Percentiles rank a stretch among this genome's conserved stretches.
Evolutionary conservation across 2,797 vertebrate genomes (phyloP).

Genomic region (Pampus argenteus): DNA sequence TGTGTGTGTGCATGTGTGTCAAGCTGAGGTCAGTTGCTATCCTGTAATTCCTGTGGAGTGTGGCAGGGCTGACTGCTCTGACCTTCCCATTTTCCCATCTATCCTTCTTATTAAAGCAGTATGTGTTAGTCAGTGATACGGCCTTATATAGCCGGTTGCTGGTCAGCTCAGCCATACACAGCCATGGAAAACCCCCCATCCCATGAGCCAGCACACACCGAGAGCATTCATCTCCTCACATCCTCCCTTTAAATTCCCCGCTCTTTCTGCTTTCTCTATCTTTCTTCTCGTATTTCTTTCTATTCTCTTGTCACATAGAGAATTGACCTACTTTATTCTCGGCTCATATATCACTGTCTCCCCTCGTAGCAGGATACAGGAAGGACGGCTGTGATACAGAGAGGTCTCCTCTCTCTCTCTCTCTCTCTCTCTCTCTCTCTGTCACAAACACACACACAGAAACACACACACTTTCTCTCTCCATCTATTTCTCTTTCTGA

Average conservation of each 20-base stretch:
- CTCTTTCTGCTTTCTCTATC: slow-evolving; percentile 12
- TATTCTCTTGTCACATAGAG: slow-evolving; percentile 46
- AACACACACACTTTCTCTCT: not conserved
- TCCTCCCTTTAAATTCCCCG: slow-evolving; percentile 21
- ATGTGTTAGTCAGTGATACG: slow-evolving; percentile 34
- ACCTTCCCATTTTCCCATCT: slow-evolving; percentile 53
- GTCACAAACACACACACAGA: too few relatives aligned
- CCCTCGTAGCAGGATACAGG: slow-evolving; percentile 19
- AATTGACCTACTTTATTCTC: slow-evolving; percentile 67
- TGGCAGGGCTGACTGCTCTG: slow-evolving; percentile 34
- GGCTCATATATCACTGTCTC: slow-evolving; percentile 67
- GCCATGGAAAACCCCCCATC: slow-evolving; percentile 54
- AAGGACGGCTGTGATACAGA: slow-evolving; percentile 21
- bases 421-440: too few relatives aligned
- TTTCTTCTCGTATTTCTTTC: slow-evolving; percentile 23
- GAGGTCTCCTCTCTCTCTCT: slow-evolving; percentile 10
- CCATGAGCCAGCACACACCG: slow-evolving; percentile 36
- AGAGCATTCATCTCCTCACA: slow-evolving; percentile 44
- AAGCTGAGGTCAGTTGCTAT: slow-evolving; percentile 50
- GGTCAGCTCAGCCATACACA: slow-evolving; percentile 12
- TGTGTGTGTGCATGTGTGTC: slow-evolving; percentile 12
- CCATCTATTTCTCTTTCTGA: slow-evolving; percentile 13
- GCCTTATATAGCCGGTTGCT: not conserved
- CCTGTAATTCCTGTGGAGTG: slow-evolving; percentile 53
- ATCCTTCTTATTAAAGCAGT: slow-evolving; percentile 56